phyloP scores from a whole-genome alignment of 2,797 vertebrate genomes.

The Rhinatrema bivittatum region DNA sequence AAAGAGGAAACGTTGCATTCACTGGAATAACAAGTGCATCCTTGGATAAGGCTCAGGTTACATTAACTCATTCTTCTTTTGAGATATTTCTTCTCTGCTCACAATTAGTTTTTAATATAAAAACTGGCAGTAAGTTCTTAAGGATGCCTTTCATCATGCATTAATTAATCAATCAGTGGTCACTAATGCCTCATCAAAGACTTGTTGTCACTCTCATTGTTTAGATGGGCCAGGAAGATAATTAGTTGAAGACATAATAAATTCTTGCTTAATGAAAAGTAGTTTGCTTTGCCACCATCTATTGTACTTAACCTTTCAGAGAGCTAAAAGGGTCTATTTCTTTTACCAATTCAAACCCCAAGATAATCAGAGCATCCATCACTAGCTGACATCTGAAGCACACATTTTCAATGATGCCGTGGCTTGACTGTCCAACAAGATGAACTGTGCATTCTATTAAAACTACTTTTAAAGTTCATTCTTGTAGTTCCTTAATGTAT shows the following conservation, averaged over 20 bases:
- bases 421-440: not conserved
- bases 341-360: not conserved
- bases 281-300: not conserved
- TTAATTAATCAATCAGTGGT: conserved; percentile 7
- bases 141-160: conserved; percentile 1
- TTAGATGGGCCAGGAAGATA: not conserved
- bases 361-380: not conserved
- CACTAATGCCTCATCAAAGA: not conserved
- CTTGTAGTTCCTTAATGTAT: no score
- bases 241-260: conserved; percentile 10
- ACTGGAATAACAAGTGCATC: no score
- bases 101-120: no score
- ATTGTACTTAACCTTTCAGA: not conserved
- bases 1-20: no score
- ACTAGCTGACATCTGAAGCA: not conserved
- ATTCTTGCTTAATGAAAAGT: not conserved
- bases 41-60: no score
- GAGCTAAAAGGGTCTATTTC: not conserved
- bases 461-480: no score
- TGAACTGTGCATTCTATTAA: not conserved
- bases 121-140: not conserved
- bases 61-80: no score
- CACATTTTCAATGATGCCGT: not conserved
- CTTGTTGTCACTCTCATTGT: not conserved
- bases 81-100: no score